A percentile compares a stretch with the other conserved stretches of the same genome.
phyloP scores from a whole-genome alignment of 2,888 invertebrate genomes.

The Archaeoteleia sp. region DNA sequence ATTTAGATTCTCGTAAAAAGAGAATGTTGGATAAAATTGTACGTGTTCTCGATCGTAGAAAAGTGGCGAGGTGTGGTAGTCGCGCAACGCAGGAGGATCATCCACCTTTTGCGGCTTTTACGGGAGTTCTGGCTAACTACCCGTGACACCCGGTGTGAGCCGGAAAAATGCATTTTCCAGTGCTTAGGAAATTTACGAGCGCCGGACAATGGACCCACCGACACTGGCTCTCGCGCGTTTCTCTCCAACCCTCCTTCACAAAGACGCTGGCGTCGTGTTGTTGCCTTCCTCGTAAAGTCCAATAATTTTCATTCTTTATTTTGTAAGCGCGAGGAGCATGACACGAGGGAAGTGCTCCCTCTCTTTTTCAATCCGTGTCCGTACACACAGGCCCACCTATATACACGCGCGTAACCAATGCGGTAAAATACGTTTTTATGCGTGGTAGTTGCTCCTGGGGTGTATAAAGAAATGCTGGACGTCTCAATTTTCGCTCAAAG shows the following conservation, averaged over 20 bases:
- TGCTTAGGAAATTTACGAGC: constrained; percentile 68
- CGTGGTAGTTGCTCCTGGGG: constrained; percentile 13
- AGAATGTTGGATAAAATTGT: too few species aligned
- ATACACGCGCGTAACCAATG: background rate
- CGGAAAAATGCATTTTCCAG: constrained; percentile 71
- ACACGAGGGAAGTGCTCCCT: background rate
- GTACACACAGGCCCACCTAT: background rate
- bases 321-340: constrained; percentile 43
- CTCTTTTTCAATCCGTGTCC: too few species aligned
- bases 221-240: constrained; percentile 50
- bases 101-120: constrained; percentile 22
- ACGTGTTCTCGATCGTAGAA: too few species aligned
- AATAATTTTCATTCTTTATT: constrained; percentile 58
- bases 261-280: constrained; percentile 33
- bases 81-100: constrained; percentile 17
- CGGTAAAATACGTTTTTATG: constrained; percentile 37
- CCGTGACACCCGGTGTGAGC: constrained; percentile 27
- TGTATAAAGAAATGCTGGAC: constrained; percentile 25
- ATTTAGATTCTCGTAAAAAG: too few species aligned
- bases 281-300: constrained; percentile 47
- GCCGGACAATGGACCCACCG: constrained; percentile 64
- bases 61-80: too few species aligned
- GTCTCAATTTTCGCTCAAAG: constrained; percentile 39
- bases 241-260: constrained; percentile 30
- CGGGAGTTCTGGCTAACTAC: constrained; percentile 30